Percentiles rank a stretch among this genome's conserved stretches.
phyloP scores from a whole-genome alignment of 2,797 vertebrate genomes.

The Phalloptychus januarius region DNA sequence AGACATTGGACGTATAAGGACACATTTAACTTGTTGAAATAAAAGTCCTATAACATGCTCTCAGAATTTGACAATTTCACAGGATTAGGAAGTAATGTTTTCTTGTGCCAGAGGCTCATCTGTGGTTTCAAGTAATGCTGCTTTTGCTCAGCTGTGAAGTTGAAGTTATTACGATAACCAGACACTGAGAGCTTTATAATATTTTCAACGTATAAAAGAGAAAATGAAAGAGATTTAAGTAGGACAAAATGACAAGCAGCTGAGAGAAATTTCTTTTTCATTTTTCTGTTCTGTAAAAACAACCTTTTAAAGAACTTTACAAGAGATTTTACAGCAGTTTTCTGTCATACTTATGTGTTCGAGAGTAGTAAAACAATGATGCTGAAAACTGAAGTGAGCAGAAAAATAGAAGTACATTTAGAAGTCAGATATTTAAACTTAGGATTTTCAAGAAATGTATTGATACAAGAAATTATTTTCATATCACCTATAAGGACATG shows the following conservation, averaged over 20 bases:
- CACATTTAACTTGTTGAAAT: not conserved
- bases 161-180: constrained; percentile 20
- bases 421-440: constrained; percentile 34
- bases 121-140: constrained; percentile 16
- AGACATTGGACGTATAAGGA: constrained; percentile 2
- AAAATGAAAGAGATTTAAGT: constrained; percentile 7
- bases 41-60: not conserved
- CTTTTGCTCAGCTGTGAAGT: constrained; percentile 32
- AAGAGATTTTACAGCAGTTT: constrained; percentile 14
- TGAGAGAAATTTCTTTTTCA: constrained; percentile 32
- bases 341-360: constrained; percentile 40
- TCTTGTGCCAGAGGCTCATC: constrained; percentile 16
- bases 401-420: not conserved
- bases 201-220: constrained; percentile 12
- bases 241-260: constrained; percentile 14
- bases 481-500: constrained; percentile 39
- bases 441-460: constrained; percentile 40
- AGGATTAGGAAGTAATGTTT: constrained; percentile 17
- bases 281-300: constrained; percentile 24
- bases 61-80: not conserved
- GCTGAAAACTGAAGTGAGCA: constrained; percentile 37
- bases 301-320: constrained; percentile 3
- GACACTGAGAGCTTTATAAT: constrained; percentile 11
- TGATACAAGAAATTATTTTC: constrained; percentile 44
- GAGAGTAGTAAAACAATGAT: constrained; percentile 40